These are phyloP conservation scores for Eulimnadia texana DNA, from an alignment of 1,140 invertebrate species.

Conservation along the genomic window DNA sequence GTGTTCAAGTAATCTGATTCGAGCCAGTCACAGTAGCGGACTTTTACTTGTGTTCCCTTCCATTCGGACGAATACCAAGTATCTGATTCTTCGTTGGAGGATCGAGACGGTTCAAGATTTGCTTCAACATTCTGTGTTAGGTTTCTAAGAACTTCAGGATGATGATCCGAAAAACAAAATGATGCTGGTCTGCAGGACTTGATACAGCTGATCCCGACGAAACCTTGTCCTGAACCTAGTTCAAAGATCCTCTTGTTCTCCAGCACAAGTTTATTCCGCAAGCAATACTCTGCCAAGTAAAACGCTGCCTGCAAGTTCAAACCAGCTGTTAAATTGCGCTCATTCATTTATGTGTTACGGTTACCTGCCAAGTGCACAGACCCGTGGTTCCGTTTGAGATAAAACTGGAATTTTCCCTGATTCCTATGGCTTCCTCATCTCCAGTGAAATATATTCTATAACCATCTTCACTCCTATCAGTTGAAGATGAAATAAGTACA, in stretches of 20 bases:
- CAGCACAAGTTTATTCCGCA: background rate
- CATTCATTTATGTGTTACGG: background rate
- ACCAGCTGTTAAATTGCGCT: background rate
- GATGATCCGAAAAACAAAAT: background rate
- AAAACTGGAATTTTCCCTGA: background rate
- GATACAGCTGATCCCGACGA: background rate
- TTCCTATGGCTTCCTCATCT: background rate
- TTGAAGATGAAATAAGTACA: background rate
- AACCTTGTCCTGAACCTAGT: conserved; percentile 4
- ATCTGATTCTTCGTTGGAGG: background rate
- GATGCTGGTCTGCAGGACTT: background rate
- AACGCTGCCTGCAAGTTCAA: background rate
- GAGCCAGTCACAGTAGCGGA: background rate
- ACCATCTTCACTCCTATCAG: background rate
- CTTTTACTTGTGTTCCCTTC: background rate
- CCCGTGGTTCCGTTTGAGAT: conserved; percentile 7
- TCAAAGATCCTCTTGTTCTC: background rate
- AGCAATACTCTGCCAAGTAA: conserved; percentile 2
- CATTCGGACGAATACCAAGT: background rate
- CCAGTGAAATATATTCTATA: background rate
- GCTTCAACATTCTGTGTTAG: background rate
- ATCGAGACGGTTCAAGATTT: background rate
- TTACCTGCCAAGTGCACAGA: conserved; percentile 9
- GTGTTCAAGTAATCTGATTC: background rate
- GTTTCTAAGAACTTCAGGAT: background rate